phyloP scores from a whole-genome alignment of 2,888 invertebrate species.

The Sesia apiformis region DNA sequence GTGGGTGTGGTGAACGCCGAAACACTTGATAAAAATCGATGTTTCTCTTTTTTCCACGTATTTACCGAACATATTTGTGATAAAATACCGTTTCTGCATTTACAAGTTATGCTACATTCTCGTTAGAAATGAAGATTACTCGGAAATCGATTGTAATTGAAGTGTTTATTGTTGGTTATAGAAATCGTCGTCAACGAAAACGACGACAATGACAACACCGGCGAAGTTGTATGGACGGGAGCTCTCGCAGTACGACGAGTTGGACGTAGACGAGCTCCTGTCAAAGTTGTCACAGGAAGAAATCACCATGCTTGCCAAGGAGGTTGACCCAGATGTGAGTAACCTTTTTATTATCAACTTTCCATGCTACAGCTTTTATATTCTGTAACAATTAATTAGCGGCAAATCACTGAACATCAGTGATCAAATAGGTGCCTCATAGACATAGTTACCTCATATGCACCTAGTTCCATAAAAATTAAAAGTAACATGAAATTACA shows the following conservation, averaged over 20 bases:
- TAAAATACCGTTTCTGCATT: neutral
- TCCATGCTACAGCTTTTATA: too few relatives aligned
- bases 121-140: neutral
- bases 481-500: too few relatives aligned
- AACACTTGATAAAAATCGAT: conserved; percentile 27
- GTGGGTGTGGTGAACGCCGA: conserved; percentile 59
- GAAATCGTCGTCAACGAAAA: conserved; percentile 92
- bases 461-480: too few relatives aligned
- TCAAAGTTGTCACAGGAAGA: conserved; percentile 95
- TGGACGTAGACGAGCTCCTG: conserved; percentile 96
- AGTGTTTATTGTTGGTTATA: conserved; percentile 58
- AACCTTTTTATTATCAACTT: conserved; percentile 3
- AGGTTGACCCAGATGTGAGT: conserved; percentile 99
- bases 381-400: too few relatives aligned
- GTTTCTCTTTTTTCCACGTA: conserved; percentile 16
- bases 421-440: too few relatives aligned
- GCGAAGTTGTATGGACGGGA: conserved; percentile 93
- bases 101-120: neutral
- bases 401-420: too few relatives aligned
- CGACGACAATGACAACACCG: conserved; percentile 92
- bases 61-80: neutral
- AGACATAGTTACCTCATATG: too few relatives aligned
- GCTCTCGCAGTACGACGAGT: conserved; percentile 92
- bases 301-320: conserved; percentile 96
- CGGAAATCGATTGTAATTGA: neutral